Base-by-base conservation (phyloP, 2,113 vertebrate species). In the Heliornis fulica region DNA sequence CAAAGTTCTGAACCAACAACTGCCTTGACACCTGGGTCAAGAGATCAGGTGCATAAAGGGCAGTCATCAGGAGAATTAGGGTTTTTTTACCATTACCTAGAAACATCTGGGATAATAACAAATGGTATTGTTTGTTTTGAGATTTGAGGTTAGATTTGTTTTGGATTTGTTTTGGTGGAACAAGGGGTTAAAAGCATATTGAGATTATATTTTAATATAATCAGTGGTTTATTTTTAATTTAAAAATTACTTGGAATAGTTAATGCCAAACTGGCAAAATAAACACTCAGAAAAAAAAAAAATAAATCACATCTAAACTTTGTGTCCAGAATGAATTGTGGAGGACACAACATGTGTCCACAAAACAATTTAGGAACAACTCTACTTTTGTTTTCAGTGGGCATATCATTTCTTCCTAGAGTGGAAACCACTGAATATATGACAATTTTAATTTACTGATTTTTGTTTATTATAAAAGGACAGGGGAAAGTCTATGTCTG, bases 1-100 rank as follows among this genome's bases (percentile, higher is more conserved):
- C 53, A 56, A 90, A 97, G 85, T 98, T 97, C 95, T 97, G 79
- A 95, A 92, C 13, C 89, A 98, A 87, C 94, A 96, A 96, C 79
- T 3, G 13, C 91, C 89, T 87, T 95, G 96, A 97, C 96, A 82
- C 86, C 88, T 85, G 94, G 96, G 97, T 98, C 96, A 98, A 94
- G 93, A 97, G 97, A 97, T 97, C 96, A 97, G 85, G 84, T 69
- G 80, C 84, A 92, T 95, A 93, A 97, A 97, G 97, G 84, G 85
- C 87, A 97, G 95, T 95, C 93, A 93, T 69, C 84, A 61, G 83
- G 95, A 97, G 96, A 95, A 28, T 28, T 28, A 66, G n/a, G n/a
- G 57, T 75, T 23, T 92, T 57, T 87, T 94, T 93, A 94, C 85
- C 77, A 71, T 93, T 96, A 87, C 65, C 32, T 82, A 83, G 94